Evolutionary conservation across 2,797 vertebrate genomes (phyloP).

Genomic region (Pseudochirops cupreus): DNA sequence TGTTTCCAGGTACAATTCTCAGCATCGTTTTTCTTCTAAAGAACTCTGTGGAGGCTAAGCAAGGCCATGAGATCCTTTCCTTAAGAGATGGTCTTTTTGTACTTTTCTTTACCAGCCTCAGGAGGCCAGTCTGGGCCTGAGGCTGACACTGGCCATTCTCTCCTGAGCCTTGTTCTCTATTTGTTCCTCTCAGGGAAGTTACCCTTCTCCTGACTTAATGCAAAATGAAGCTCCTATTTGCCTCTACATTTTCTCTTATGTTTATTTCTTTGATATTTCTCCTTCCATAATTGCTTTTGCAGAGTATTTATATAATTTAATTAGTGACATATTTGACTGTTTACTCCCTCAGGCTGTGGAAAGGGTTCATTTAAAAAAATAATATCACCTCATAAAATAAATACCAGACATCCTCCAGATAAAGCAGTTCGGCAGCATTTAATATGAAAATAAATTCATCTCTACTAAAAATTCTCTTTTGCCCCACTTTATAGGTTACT

Average conservation of each 20-base stretch:
- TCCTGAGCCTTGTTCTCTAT: not conserved
- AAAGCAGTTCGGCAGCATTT: not conserved
- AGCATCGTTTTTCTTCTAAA: not conserved
- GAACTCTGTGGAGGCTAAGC: not conserved
- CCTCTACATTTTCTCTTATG: not conserved
- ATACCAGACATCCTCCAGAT: not conserved
- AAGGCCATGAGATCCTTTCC: not conserved
- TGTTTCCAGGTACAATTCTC: conserved; percentile 36
- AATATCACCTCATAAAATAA: not conserved
- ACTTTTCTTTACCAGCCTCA: not conserved
- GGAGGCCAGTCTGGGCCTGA: not conserved
- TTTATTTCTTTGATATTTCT: not conserved
- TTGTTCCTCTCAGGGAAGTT: not conserved
- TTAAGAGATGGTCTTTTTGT: not conserved
- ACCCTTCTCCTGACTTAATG: not conserved
- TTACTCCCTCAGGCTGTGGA: not conserved
- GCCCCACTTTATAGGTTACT: not conserved
- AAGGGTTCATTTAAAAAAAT: not conserved
- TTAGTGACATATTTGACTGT: not conserved
- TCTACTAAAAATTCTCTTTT: not conserved
- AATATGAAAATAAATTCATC: not conserved
- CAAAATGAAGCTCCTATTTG: not conserved
- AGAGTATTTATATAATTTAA: not conserved
- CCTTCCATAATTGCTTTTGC: not conserved
- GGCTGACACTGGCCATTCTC: not conserved